phyloP scores from a whole-genome alignment of 2,888 invertebrate species.

The Cantharis rufa region DNA sequence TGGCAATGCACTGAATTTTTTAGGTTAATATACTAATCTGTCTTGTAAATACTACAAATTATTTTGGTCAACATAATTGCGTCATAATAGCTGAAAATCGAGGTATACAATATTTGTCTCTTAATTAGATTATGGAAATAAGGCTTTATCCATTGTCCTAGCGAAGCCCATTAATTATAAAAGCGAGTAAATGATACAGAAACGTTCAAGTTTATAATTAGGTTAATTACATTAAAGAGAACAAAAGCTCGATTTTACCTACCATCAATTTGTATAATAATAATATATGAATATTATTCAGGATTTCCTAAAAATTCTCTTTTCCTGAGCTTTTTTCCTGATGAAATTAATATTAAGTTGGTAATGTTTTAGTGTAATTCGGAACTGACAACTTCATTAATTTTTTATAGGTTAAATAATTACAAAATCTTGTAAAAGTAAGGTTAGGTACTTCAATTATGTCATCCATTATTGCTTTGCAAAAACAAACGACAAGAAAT shows the following conservation, averaged over 20 bases:
- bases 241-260: conserved; percentile 10
- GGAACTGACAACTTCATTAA: too few relatives aligned
- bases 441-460: too few relatives aligned
- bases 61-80: neutral
- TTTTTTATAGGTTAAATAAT: too few relatives aligned
- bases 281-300: too few relatives aligned
- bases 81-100: neutral
- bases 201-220: conserved; percentile 14
- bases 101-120: neutral
- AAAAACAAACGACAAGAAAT: too few relatives aligned
- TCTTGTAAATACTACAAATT: neutral
- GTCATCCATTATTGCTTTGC: too few relatives aligned
- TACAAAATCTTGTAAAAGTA: too few relatives aligned
- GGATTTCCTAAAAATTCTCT: too few relatives aligned
- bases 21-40: neutral
- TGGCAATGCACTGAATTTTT: neutral
- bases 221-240: conserved; percentile 19
- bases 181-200: conserved; percentile 13
- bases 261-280: neutral
- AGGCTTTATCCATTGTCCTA: conserved; percentile 11
- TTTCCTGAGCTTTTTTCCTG: too few relatives aligned
- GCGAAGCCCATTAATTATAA: conserved; percentile 18
- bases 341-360: too few relatives aligned
- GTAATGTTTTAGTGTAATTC: too few relatives aligned
- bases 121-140: conserved; percentile 13